Evolutionary conservation across 92 coral and sea anemone species (phyloP).

Genomic region (Paragorgia papillata): DNA sequence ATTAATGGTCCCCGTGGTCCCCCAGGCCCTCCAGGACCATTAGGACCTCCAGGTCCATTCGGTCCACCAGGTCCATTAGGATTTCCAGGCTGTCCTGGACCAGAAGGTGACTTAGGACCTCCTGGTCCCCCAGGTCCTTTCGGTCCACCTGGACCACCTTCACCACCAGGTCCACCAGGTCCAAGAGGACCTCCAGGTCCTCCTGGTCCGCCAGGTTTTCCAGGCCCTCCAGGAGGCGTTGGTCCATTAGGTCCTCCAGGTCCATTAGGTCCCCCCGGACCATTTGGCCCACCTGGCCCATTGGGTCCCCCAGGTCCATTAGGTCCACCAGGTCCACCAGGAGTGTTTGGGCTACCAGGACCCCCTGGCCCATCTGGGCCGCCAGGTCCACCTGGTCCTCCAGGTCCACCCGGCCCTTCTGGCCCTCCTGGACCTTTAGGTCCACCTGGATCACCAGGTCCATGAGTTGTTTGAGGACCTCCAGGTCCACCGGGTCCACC

Average conservation of each 20-base stretch:
- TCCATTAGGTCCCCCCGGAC: slow-evolving; percentile 67
- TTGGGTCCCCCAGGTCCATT: slow-evolving; percentile 28
- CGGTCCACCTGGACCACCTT: slow-evolving; percentile 70
- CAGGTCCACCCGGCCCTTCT: slow-evolving; percentile 71
- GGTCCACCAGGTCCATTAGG: slow-evolving; percentile 76
- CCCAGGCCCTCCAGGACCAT: slow-evolving; percentile 88
- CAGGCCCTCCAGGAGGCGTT: slow-evolving; percentile 64
- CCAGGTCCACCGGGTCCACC: slow-evolving; percentile 68
- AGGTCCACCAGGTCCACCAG: slow-evolving; percentile 35
- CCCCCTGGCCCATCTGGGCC: slow-evolving; percentile 93
- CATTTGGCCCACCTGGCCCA: slow-evolving; percentile 78
- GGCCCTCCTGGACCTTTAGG: slow-evolving; percentile 59
- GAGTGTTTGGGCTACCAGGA: slow-evolving; percentile 49
- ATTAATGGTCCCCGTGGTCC: slow-evolving; percentile 71
- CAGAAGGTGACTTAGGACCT: slow-evolving; percentile 35
- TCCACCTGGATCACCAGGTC: slow-evolving; percentile 73
- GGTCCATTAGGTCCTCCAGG: slow-evolving; percentile 60
- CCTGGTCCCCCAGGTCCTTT: slow-evolving; percentile 64
- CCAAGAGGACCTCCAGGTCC: slow-evolving; percentile 55
- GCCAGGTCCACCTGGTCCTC: slow-evolving; percentile 80
- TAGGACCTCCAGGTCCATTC: slow-evolving; percentile 81
- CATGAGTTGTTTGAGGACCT: slow-evolving; percentile 38
- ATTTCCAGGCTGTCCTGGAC: neutral
- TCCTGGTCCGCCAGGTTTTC: slow-evolving; percentile 43
- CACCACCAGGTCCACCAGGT: slow-evolving; percentile 54